Evolutionary conservation across 1,140 invertebrate species (phyloP).

Genomic region (Campoletis sonorensis): DNA sequence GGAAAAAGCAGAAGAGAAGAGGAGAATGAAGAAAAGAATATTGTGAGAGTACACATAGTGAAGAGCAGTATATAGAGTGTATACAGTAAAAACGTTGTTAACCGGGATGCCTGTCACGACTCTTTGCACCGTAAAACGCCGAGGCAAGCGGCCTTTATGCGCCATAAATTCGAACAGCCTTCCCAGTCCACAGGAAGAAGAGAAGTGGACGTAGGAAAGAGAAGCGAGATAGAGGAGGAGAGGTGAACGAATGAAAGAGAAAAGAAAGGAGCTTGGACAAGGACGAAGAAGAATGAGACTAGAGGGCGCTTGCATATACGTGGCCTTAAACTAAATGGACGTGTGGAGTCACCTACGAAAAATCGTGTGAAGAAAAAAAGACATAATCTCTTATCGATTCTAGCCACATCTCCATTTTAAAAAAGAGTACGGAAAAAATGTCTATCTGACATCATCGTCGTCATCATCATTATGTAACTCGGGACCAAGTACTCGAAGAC

Average conservation of each 20-base stretch:
- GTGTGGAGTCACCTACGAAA: background rate
- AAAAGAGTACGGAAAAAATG: background rate
- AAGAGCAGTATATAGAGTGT: constrained; percentile 15
- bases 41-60: constrained; percentile 21
- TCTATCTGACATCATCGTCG: background rate
- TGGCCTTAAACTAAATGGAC: background rate
- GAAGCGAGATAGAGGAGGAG: background rate
- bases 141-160: constrained; percentile 69
- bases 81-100: constrained; percentile 39
- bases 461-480: background rate
- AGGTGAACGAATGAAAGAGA: background rate
- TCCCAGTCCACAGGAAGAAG: constrained; percentile 53
- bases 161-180: constrained; percentile 70
- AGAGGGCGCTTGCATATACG: constrained; percentile 10
- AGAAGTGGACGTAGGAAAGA: constrained; percentile 7
- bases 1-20: too few relatives aligned
- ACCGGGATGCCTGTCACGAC: constrained; percentile 59
- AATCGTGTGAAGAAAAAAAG: background rate
- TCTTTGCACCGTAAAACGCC: constrained; percentile 67
- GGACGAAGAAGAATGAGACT: constrained; percentile 27
- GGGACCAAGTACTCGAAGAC: background rate
- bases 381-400: constrained; percentile 4
- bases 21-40: background rate
- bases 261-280: background rate
- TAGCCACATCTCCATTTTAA: background rate